Conservation (phyloP, 2,888 invertebrate species). For the Acrobasis repandana region DNA sequence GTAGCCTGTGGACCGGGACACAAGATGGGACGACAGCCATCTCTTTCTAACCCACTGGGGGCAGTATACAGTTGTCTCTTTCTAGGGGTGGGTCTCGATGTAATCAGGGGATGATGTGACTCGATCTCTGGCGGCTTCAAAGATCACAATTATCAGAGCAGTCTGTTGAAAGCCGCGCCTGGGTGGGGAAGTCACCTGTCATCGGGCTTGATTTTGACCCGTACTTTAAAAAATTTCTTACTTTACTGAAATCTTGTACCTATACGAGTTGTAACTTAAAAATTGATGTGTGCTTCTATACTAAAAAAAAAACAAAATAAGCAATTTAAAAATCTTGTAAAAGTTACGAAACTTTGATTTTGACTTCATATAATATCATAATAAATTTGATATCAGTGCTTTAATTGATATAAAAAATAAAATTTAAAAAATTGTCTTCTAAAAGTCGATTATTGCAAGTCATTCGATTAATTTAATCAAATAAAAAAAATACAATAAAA, state of each 20-base stretch:
- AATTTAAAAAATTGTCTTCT: too few relatives aligned
- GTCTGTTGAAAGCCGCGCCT: slow-evolving; percentile 80
- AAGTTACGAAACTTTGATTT: background rate
- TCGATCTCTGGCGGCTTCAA: slow-evolving; percentile 80
- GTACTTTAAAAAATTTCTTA: background rate
- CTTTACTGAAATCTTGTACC: too few relatives aligned
- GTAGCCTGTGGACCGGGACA: slow-evolving; percentile 82
- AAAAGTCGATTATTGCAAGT: too few relatives aligned
- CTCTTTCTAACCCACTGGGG: slow-evolving; percentile 50
- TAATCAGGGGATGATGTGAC: slow-evolving; percentile 83
- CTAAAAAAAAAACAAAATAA: too few relatives aligned
- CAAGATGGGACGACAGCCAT: slow-evolving; percentile 85
- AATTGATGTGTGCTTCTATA: too few relatives aligned
- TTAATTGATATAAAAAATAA: background rate
- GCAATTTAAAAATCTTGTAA: too few relatives aligned
- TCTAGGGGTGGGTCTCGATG: slow-evolving; percentile 80
- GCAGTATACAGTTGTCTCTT: slow-evolving; percentile 46
- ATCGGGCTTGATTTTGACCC: slow-evolving; percentile 38
- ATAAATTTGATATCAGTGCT: background rate
- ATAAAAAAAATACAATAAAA: too few relatives aligned
- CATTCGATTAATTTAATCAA: too few relatives aligned
- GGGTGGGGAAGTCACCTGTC: slow-evolving; percentile 74
- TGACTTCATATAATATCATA: background rate
- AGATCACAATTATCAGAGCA: slow-evolving; percentile 82
- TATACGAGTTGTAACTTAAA: too few relatives aligned